Conservation (phyloP, 2,888 invertebrate species). For the Tricholauxania praeusta region DNA sequence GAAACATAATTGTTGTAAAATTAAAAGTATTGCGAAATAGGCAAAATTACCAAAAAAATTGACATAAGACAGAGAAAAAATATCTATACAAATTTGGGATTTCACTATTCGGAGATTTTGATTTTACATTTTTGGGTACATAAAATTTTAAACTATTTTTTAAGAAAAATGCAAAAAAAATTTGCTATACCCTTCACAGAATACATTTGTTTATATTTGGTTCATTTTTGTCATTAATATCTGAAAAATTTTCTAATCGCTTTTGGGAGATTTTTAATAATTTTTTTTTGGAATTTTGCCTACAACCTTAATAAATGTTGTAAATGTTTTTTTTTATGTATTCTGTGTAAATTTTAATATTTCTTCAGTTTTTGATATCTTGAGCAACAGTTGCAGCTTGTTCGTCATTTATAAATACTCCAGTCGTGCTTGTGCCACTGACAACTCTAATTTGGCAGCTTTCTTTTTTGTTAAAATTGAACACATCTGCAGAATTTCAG, state of each 20-base stretch:
- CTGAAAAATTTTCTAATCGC: background rate
- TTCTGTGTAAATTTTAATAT: background rate
- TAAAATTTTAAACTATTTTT: no score
- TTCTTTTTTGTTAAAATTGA: slow-evolving; percentile 32
- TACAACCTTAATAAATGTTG: no score
- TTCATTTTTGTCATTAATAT: background rate
- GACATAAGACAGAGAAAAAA: no score
- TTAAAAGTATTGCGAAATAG: no score
- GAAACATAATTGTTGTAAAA: no score
- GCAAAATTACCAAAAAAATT: no score
- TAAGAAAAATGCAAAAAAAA: background rate
- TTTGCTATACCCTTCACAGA: background rate
- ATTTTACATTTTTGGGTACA: no score
- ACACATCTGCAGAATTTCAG: slow-evolving; percentile 27
- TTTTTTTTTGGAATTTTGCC: no score
- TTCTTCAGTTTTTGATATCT: slow-evolving; percentile 21
- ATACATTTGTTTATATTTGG: background rate
- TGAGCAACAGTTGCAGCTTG: slow-evolving; percentile 22
- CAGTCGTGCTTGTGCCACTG: slow-evolving; percentile 30
- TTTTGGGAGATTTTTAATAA: no score
- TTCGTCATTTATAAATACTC: slow-evolving; percentile 23
- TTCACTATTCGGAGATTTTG: no score
- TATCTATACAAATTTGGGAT: no score
- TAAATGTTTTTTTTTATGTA: background rate
- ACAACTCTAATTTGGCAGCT: slow-evolving; percentile 27